Evolutionary conservation across 2,797 vertebrate genomes (phyloP), one percentile per base, ranked within the genome.

Genomic region (Oreochromis mossambicus): DNA sequence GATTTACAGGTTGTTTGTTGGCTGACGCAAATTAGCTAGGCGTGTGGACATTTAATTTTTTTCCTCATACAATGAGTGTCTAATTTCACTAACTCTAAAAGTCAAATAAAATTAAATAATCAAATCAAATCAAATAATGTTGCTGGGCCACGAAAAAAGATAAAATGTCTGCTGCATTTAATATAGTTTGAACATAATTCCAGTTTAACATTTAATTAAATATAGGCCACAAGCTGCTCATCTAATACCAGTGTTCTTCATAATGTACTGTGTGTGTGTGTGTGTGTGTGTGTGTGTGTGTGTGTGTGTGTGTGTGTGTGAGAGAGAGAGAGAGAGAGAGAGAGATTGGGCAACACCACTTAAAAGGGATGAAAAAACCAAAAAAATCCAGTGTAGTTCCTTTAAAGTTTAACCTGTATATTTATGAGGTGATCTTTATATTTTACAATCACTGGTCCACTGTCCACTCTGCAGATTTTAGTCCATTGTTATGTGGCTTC

Each of bases 361-460:
- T 11, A 26, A 48, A 17, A 15, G 68, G 24, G n/a, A 29, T 17
- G 24, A 17, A 73, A 46, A 21, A 29, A 7, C 0, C 0, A 1
- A 14, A 46, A 26, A 68, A 10, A 43, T 1, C 6, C 34, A 68
- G 61, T 41, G 36, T 41, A 41, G 32, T 63, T 36, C 58, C 58
- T 63, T 63, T 36, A 63, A 63, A 1, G 1, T 43, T 26, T 17
- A 3, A 26, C 41, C 21, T 26, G 5, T 50, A 32, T 75, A 29
- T 73, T 32, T 48, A 13, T 32, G 4, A 75, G 6, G 24, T 13
- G 26, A 7, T 48, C 15, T 73, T 29, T 73, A 48, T 11, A 73
- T 73, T 73, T 73, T 73, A 5, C 41, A 29, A 29, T 73, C 9
- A 48, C 43, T 70, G 24, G 66, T 48, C 26, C 24, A 48, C 29